Evolutionary conservation across 2,888 invertebrate species (phyloP), one percentile per base, ranked within the genome.

Genomic region (Synergus laeviventris): DNA sequence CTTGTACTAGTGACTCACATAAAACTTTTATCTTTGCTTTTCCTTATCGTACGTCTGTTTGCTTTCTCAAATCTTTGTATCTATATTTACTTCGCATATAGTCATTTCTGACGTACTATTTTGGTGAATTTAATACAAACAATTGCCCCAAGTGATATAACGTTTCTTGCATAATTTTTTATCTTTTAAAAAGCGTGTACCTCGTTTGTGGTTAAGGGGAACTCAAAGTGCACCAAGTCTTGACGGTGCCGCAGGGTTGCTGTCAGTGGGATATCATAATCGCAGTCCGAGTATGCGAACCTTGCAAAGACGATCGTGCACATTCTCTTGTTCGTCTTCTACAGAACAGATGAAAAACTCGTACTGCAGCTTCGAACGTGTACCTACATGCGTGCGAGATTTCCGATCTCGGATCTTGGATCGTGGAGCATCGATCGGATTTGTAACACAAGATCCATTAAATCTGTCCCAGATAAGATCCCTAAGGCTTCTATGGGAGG

Each of bases 371-470:
- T 64, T 42, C 39, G 64, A 42, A 64, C 39, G 64, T 64, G 38
- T 18, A 38, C 64, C 39, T 18, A 42, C 38, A 64, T 64, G 64
- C 64, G 42, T 64, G 64, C 38, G 38, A 64, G 39, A 64, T 64
- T 42, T 39, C 39, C 64, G 39, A 64, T 64, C 64, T 64, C 39
- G 21, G 64, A 64, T 64, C 64, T 64, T 64, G 39, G 12, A 38
- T n/a, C 36, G 11, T 9, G 38, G 64, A 42, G 64, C 39, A 64
- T 64, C 42, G 64, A 42, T 64, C 39, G 64, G 64, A 42, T 64
- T 64, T 64, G 64, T 64, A 64, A 42, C 64, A 64, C 64, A 64
- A 64, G 64, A 42, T 18, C 64, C 38, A 64, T 64, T 42, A 64
- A 39, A 64, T 64, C 64, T 64, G 42, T 64, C 39, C 42, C 64